These are phyloP conservation scores for Hassar affinis DNA, from an alignment of 2,113 vertebrate species.

Conservation along the genomic window DNA sequence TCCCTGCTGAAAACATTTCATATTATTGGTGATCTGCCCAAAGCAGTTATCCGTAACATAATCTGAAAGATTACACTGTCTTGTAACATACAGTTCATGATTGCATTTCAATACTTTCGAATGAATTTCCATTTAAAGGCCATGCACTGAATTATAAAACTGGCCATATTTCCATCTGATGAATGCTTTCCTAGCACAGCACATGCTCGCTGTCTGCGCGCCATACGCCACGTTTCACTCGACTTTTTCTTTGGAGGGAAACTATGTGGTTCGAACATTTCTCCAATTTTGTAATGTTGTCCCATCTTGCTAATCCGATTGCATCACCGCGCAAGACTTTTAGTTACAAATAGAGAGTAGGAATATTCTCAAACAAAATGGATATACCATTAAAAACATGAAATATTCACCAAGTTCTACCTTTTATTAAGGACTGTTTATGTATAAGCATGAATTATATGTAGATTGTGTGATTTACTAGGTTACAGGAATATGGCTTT, in stretches of 20 bases:
- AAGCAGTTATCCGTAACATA: conserved; percentile 18
- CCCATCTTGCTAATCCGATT: background rate
- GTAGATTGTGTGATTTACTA: background rate
- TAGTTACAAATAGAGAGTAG: background rate
- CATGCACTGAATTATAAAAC: background rate
- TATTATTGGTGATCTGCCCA: background rate
- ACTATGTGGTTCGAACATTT: background rate
- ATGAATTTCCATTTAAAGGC: conserved; percentile 4
- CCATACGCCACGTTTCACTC: conserved; percentile 20
- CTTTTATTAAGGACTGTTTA: background rate
- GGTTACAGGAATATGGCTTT: conserved; percentile 3
- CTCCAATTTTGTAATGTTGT: background rate
- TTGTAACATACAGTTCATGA: conserved; percentile 4
- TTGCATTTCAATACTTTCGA: conserved; percentile 11
- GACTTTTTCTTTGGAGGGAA: conserved; percentile 5
- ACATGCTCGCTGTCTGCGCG: conserved; percentile 9
- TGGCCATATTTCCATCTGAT: conserved; percentile 34
- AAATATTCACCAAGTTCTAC: background rate
- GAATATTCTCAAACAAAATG: background rate
- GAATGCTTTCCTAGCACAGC: conserved; percentile 20
- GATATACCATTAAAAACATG: background rate
- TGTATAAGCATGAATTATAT: background rate
- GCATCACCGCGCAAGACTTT: background rate
- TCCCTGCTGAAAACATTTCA: background rate
- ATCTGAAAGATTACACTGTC: conserved; percentile 13